Evolutionary conservation across 2,888 invertebrate species (phyloP), one percentile per base, ranked within the genome.

Genomic region (Tribolium freemani): DNA sequence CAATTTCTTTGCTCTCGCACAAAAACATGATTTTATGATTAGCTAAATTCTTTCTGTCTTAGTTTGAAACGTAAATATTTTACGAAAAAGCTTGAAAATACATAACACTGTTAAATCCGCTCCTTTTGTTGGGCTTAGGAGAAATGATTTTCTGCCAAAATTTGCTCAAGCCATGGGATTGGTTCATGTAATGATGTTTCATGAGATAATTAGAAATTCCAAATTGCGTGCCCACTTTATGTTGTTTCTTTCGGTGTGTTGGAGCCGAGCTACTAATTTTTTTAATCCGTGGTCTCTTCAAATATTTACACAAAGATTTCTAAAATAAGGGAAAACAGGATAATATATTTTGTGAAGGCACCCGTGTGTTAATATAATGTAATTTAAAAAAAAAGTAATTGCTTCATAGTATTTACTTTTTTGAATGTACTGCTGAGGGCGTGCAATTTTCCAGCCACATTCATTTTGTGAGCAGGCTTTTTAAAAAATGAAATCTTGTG

Each of bases 401-500:
- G 38, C 38, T 38, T 38, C n/a, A 5, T 38, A n/a, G 8, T 38
- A 38, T 38, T 38, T 38, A 38, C 38, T 38, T 38, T 38, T 38
- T 38, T 8, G n/a, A 38, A 38, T 38, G 8, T 38, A 38, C 2
- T 38, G 38, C 38, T 38, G 38, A 8, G 8, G 38, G 38, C 38
- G 38, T 38, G 8, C 8, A 38, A 38, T 38, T 38, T 38, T 38
- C 38, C 38, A 38, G 38, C 38, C 8, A 9, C 38, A 38, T 38
- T 38, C 38, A 38, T 38, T 38, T 38, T 38, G 5, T 3, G 53
- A n/a, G 53, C n/a, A 53, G 53, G 10, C 11, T 10, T 26, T 9
- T 38, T 26, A 56, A 56, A 31, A 56, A 56, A 53, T 31, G 31
- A 31, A 56, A 56, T 56, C 31, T 56, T 16, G 10, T 11, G 57